A percentile compares a stretch with the other conserved stretches of the same genome.
These are phyloP conservation scores for Pteropus alecto DNA, from an alignment of 2,113 vertebrate species.

Conservation along the genomic window DNA sequence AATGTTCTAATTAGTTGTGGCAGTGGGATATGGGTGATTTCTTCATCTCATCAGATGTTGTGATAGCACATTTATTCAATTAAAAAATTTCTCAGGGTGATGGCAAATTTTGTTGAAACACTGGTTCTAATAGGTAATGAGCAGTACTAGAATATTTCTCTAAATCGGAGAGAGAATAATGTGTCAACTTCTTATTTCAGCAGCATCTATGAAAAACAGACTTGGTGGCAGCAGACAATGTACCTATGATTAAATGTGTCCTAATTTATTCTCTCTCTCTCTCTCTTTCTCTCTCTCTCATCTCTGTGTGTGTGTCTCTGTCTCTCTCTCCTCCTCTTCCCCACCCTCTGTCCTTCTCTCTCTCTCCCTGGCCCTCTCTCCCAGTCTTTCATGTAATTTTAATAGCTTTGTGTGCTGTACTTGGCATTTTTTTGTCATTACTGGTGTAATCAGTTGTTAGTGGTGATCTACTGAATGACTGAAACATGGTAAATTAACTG, in stretches of 20 bases:
- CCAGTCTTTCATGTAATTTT: background rate
- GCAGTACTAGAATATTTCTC: background rate
- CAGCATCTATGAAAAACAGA: background rate
- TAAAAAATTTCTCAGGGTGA: background rate
- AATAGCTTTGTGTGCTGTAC: background rate
- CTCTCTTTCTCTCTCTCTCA: background rate
- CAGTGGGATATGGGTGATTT: background rate
- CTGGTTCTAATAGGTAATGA: background rate
- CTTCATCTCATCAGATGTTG: background rate
- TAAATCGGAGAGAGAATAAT: background rate
- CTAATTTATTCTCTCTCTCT: background rate
- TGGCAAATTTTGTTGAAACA: background rate
- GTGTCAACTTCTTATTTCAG: background rate
- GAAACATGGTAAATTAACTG: conserved; percentile 6
- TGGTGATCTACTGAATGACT: background rate
- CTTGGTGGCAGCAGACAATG: background rate
- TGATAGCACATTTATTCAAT: background rate
- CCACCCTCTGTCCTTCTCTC: background rate
- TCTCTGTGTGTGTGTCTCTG: no score
- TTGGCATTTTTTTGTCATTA: background rate
- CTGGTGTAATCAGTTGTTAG: background rate
- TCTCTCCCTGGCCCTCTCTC: background rate
- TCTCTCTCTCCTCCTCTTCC: background rate
- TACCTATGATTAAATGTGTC: background rate
- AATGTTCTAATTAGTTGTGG: background rate